A percentile compares a stretch with the other conserved stretches of the same genome.
Evolutionary conservation across 2,888 invertebrate genomes (phyloP).

Genomic region (Cremastinae sp.): DNA sequence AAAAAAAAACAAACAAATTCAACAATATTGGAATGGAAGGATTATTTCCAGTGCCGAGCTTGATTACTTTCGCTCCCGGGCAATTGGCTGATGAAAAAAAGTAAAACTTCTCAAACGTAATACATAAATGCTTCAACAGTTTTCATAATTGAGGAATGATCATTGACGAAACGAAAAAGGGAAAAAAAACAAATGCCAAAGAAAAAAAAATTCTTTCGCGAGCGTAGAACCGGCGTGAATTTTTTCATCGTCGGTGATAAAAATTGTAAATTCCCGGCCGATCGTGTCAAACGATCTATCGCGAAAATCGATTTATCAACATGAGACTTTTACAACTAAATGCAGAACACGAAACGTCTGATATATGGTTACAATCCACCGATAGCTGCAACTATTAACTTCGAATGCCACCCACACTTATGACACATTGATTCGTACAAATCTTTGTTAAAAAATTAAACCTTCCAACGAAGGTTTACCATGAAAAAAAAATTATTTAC

Average conservation of each 20-base stretch:
- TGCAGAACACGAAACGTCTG: constrained; percentile 21
- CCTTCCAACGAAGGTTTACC: constrained; percentile 34
- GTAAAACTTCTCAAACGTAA: constrained; percentile 10
- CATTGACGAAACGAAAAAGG: constrained; percentile 23
- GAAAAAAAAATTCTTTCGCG: constrained; percentile 29
- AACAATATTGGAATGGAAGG: constrained; percentile 44
- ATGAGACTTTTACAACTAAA: background rate
- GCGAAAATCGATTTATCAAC: background rate
- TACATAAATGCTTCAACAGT: constrained; percentile 49
- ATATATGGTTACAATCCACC: constrained; percentile 16
- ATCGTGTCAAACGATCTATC: constrained; percentile 50
- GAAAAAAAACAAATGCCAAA: constrained; percentile 23
- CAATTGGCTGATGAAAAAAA: constrained; percentile 10
- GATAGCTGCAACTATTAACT: constrained; percentile 14
- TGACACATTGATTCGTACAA: constrained; percentile 33
- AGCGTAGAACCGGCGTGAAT: constrained; percentile 13
- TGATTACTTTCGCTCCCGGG: background rate
- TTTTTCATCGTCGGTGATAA: constrained; percentile 29
- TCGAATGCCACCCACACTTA: constrained; percentile 14
- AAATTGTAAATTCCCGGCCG: constrained; percentile 34
- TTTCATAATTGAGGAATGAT: constrained; percentile 52
- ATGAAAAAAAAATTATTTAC: constrained; percentile 37
- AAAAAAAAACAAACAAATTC: constrained; percentile 20
- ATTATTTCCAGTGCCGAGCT: constrained; percentile 8
- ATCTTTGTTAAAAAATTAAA: constrained; percentile 44